Base-by-base conservation (phyloP, 2,797 vertebrate genomes). In the Scleropages formosus region DNA sequence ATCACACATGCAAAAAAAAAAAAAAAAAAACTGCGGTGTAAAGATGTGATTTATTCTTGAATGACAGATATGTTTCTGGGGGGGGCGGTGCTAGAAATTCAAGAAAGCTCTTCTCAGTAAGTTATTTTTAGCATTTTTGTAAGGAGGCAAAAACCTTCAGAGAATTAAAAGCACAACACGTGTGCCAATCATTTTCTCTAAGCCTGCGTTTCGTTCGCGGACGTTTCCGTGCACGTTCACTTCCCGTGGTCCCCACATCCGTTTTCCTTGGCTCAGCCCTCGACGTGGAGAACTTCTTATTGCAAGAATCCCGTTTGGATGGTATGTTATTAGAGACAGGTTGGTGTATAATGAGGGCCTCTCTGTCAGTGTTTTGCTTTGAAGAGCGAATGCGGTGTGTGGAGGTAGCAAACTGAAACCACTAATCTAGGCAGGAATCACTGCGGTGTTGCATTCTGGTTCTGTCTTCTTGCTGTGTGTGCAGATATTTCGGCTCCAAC, bases 1-100 rank as follows among this genome's bases (percentile, higher is more conserved):
- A 74, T 18, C 24, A 69, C 78, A 70, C 73, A 81, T 84, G 86
- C 81, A 79, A 80, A 83, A 80, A 84, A 83, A 78, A 63, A 44
- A 70, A 82, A 46, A n/a, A 53, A n/a, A n/a, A n/a, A n/a, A n/a
- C n/a, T n/a, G n/a, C n/a, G n/a, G n/a, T n/a, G n/a, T 71, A 65
- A 20, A 78, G 78, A 79, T 61, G 78, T 81, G 80, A 84, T 78
- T 72, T 9, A 75, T 72, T 78, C 1, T 20, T 22, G 75, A 81
- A 74, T 68, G 59, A 77, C 27, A 63, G 72, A 72, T 63, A 71
- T 74, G 26, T 64, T 75, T 60, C 22, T 44, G 2, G 24, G 46
- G 4, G 18, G 59, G 46, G 22, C 47, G 56, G 22, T 47, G 56
- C 39, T 39, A 13, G 49, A 60, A 26, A 39, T 20, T 51, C 13